These are phyloP conservation scores for Hylaeus anthracinus DNA, from an alignment of 1,140 invertebrate species.

Conservation along the genomic window DNA sequence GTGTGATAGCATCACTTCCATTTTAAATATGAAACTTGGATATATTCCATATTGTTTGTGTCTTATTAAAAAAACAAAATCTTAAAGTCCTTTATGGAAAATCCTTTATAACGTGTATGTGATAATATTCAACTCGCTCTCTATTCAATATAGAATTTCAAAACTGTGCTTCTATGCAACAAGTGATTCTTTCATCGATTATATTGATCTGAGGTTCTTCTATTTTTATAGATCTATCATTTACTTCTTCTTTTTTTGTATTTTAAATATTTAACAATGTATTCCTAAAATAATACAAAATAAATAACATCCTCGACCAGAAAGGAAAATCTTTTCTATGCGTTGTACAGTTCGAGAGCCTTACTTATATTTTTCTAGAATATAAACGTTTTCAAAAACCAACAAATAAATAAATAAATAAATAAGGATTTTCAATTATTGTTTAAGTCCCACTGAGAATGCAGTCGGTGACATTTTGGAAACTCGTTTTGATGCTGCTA, in stretches of 20 bases:
- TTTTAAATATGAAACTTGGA: too few species aligned
- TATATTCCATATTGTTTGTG: too few species aligned
- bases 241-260: not conserved
- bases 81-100: too few species aligned
- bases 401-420: constrained; percentile 41
- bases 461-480: constrained; percentile 1
- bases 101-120: constrained; percentile 6
- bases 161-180: constrained; percentile 65
- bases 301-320: not conserved
- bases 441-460: not conserved
- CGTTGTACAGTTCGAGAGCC: not conserved
- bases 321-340: not conserved
- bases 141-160: constrained; percentile 62
- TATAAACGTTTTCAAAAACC: not conserved
- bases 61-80: too few species aligned
- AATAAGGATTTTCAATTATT: constrained; percentile 40
- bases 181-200: constrained; percentile 61
- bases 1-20: too few species aligned
- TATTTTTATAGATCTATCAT: constrained; percentile 31
- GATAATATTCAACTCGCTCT: constrained; percentile 43
- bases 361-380: not conserved
- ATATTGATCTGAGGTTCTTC: constrained; percentile 30
- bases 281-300: constrained; percentile 7
- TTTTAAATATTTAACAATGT: not conserved
- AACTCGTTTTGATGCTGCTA: constrained; percentile 11